These are phyloP conservation scores for Coranthus polyacanthus DNA, from an alignment of 2,797 vertebrate species.

Conservation along the genomic window DNA sequence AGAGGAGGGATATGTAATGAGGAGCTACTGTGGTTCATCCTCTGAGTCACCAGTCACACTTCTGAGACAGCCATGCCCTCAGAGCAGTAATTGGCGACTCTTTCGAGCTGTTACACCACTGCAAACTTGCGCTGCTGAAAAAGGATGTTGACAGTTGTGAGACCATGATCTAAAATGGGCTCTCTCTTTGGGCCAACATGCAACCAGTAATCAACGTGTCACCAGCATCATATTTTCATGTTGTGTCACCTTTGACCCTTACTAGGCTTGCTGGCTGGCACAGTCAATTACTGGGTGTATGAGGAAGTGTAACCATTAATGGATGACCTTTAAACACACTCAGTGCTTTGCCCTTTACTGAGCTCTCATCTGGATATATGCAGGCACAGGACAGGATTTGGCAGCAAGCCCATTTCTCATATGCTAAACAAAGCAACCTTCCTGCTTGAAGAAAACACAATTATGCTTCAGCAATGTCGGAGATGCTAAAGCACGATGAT, in stretches of 20 bases:
- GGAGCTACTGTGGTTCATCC: constrained; percentile 43
- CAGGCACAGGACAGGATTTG: constrained; percentile 30
- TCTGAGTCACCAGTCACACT: constrained; percentile 41
- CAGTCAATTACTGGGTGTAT: constrained; percentile 61
- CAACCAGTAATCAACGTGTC: constrained; percentile 54
- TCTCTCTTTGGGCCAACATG: constrained; percentile 12
- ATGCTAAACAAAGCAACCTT: constrained; percentile 16
- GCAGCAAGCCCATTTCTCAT: constrained; percentile 18
- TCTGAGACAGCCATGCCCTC: too few species aligned
- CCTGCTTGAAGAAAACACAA: constrained; percentile 12
- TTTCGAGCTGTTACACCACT: too few species aligned
- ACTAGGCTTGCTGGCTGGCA: constrained; percentile 40
- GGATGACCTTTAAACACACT: constrained; percentile 72
- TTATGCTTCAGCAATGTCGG: constrained; percentile 1
- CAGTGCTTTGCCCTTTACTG: constrained; percentile 69
- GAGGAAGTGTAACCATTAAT: constrained; percentile 65
- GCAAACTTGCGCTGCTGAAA: constrained; percentile 26
- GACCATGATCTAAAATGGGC: constrained; percentile 36
- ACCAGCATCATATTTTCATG: constrained; percentile 37
- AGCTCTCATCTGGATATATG: constrained; percentile 50
- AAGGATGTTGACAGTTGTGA: too few species aligned
- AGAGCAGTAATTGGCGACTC: too few species aligned
- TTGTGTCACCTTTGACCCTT: constrained; percentile 57
- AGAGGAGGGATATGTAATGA: too few species aligned
- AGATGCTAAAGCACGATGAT: constrained; percentile 6